Conservation (phyloP, 2,797 vertebrate genomes). For the Trematomus bernacchii region DNA sequence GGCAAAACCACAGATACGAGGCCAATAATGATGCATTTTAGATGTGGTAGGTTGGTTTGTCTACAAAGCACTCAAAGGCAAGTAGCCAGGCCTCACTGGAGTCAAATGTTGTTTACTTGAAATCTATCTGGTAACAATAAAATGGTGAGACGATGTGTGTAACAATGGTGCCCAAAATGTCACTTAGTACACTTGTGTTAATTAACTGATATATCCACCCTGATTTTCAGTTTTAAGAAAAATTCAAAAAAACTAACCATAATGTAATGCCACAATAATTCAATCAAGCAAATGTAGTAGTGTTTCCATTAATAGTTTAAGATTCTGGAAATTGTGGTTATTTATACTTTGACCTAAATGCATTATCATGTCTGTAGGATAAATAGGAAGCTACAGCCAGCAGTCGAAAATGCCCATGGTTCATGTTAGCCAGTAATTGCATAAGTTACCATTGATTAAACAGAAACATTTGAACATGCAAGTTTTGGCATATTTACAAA, state of each 20-base stretch:
- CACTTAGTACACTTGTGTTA: not conserved
- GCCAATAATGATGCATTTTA: slow-evolving; percentile 10
- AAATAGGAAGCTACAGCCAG: slow-evolving; percentile 1
- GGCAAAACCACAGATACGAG: slow-evolving; percentile 20
- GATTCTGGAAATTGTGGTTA: too few species aligned
- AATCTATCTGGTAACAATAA: not conserved
- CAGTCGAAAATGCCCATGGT: not conserved
- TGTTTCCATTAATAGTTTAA: too few species aligned
- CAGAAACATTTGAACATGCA: not conserved
- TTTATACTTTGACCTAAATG: too few species aligned
- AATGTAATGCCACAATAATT: too few species aligned
- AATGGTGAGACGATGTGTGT: not conserved
- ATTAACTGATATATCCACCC: not conserved
- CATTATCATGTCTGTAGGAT: not conserved
- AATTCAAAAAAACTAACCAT: too few species aligned
- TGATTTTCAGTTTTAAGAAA: not conserved
- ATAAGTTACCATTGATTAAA: not conserved
- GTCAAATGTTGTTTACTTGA: not conserved
- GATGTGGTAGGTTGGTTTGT: slow-evolving; percentile 28
- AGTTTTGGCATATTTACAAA: not conserved
- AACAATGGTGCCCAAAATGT: not conserved
- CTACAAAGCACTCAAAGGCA: not conserved
- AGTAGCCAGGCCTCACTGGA: not conserved
- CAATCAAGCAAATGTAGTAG: too few species aligned
- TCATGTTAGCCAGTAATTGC: not conserved